Evolutionary conservation across 1,140 invertebrate genomes (phyloP).

Genomic region (Theocolax elegans): DNA sequence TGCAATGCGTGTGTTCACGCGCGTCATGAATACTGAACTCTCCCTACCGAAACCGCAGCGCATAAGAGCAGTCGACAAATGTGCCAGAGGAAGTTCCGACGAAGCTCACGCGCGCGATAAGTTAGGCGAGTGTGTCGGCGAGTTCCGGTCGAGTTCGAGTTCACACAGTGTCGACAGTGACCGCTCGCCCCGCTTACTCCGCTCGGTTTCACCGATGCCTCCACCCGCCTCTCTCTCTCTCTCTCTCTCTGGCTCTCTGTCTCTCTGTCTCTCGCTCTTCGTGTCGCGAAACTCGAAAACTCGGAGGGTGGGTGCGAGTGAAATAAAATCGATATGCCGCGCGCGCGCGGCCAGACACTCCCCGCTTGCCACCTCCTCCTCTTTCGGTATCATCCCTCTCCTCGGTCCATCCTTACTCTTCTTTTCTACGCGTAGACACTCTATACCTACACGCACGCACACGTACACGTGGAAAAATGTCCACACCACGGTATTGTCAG

Average conservation of each 20-base stretch:
- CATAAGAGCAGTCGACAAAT: constrained; percentile 34
- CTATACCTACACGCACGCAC: too few species aligned
- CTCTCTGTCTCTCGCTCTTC: not conserved
- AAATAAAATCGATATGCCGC: constrained; percentile 66
- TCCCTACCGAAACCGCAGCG: constrained; percentile 8
- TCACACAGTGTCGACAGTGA: constrained; percentile 42
- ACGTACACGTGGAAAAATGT: too few species aligned
- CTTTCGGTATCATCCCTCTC: not conserved
- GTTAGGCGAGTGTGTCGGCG: constrained; percentile 37
- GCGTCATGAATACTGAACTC: constrained; percentile 16
- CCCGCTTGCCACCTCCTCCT: not conserved
- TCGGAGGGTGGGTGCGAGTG: constrained; percentile 45
- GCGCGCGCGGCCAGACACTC: constrained; percentile 16
- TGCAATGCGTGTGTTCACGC: not conserved
- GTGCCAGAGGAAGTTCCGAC: constrained; percentile 31
- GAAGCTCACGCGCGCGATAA: constrained; percentile 44
- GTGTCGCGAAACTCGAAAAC: constrained; percentile 49
- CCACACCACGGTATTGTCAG: too few species aligned
- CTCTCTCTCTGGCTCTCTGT: constrained; percentile 18
- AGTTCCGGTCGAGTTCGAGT: constrained; percentile 7
- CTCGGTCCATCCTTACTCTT: not conserved
- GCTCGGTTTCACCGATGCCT: constrained; percentile 37
- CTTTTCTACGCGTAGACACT: too few species aligned
- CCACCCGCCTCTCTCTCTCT: not conserved
- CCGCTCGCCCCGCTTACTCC: constrained; percentile 36